Conservation (phyloP, 2,797 vertebrate genomes). For the Eulemur rubriventer region DNA sequence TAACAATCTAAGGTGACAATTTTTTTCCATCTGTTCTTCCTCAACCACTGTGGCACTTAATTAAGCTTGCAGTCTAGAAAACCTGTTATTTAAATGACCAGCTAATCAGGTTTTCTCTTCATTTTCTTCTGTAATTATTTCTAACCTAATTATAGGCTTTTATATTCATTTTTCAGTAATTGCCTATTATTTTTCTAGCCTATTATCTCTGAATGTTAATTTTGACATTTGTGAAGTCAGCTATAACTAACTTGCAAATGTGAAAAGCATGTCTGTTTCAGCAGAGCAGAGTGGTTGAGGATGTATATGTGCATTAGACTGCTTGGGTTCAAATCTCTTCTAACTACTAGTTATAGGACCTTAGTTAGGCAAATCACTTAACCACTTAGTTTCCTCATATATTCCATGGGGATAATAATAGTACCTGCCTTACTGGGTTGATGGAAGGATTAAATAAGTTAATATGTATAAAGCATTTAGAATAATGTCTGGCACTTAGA, state of each 20-base stretch:
- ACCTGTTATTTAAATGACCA: neutral
- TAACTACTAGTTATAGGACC: neutral
- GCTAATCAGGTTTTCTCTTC: neutral
- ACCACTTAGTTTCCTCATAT: neutral
- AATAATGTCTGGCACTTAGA: neutral
- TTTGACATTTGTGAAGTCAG: neutral
- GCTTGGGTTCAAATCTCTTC: neutral
- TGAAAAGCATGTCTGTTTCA: neutral
- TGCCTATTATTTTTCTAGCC: neutral
- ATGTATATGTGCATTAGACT: neutral
- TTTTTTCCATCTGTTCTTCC: neutral
- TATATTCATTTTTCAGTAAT: neutral
- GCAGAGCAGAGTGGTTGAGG: neutral
- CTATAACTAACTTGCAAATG: neutral
- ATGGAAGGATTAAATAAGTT: conserved; percentile 13
- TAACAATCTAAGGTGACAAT: neutral
- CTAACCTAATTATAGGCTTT: neutral
- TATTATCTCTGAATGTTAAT: conserved; percentile 34
- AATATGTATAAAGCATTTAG: neutral
- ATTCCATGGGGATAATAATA: neutral
- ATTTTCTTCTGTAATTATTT: conserved; percentile 25
- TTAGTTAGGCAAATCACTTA: neutral
- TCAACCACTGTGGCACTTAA: neutral
- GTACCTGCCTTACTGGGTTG: neutral
- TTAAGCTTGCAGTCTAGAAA: neutral